Base-by-base conservation (phyloP, 2,113 vertebrate species). In the Oryzias javanicus region DNA sequence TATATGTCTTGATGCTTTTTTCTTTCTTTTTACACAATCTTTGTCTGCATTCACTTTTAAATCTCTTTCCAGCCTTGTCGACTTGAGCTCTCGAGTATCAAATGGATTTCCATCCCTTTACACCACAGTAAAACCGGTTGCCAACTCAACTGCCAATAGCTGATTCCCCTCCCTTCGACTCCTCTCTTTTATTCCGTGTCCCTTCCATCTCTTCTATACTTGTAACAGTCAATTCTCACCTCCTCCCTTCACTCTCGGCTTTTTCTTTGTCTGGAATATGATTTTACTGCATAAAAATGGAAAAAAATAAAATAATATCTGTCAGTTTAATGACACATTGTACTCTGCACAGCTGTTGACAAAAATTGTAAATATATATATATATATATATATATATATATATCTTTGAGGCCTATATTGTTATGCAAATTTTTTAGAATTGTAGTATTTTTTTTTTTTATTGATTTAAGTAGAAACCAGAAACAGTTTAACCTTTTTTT, bases 71-170 rank as follows among this genome's bases (percentile, higher is more conserved):
- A 49, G 49, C 44, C 49, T 67, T 66, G 53, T 62, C 55, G 45
- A 49, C 64, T 60, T 62, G 17, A 58, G 47, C 69, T 75, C 49
- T 64, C 47, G 24, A 55, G 42, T 52, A 62, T 57, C 62, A 60
- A 68, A 64, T 54, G 56, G 53, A 74, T 42, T 73, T 44, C 42
- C 42, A 49, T 22, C 22, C 24, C 67, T 63, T 76, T 69, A 65
- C 56, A 56, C 57, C 85, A 55, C 67, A 78, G 48, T 76, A 71
- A 79, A 77, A 78, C 58, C 63, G 60, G 70, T 79, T 74, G 61
- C 60, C 70, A 80, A 76, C 79, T 79, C 64, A 72, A 47, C 59
- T 78, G 66, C 74, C 72, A 69, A 64, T 78, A 73, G 64, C 58
- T 60, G 62, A 77, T 72, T 70, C 70, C 66, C 67, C 60, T 69